Base-by-base conservation (phyloP, 2,888 invertebrate species). In the Drosophila meridiana region DNA sequence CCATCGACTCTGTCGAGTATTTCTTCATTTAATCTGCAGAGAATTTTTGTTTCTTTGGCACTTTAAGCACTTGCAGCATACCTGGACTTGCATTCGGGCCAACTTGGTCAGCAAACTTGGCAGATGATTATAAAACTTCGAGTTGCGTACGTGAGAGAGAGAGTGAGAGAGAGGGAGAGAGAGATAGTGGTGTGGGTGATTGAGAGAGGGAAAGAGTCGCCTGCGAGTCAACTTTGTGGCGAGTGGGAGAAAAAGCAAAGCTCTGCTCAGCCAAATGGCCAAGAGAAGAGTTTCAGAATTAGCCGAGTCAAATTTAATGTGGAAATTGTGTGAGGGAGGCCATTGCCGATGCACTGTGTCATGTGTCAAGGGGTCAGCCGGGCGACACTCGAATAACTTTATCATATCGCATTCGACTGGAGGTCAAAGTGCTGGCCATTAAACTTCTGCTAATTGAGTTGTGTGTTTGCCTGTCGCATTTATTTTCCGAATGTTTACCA, bases 81-180 rank as follows among this genome's bases (percentile, higher is more conserved):
- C 50, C 50, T 80, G 55, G 20, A 38, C 59, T 42, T 63, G 76
- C 76, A 64, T 73, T 70, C 47, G 11, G 53, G 52, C 67, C 78
- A 85, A 76, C 70, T 84, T 75, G 73, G 73, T 65, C 62, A 64
- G 67, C 59, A 38, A 71, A 64, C 60, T 69, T 68, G 69, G 43
- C 69, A 79, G 81, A 82, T 86, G 79, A 81, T 83, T 78, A 80
- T 76, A 72, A 76, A 89, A 86, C 80, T 87, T 89, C 42, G 63
- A 69, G 68, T 28, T 69, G 63, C 62, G 68, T 61, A 84, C 82
- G 84, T 88, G 86, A 73, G 61, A 43, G 26, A 68, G 68, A 45
- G 13, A n/a, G 32, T 0, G 13, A 9, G 4, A 26, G 26, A 45
- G 6, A 11, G 11, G 0, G 43, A 20, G 50, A 32, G 50, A n/a